These are phyloP conservation scores for Orius insidiosus DNA, from an alignment of 1,140 invertebrate genomes.

Conservation along the genomic window DNA sequence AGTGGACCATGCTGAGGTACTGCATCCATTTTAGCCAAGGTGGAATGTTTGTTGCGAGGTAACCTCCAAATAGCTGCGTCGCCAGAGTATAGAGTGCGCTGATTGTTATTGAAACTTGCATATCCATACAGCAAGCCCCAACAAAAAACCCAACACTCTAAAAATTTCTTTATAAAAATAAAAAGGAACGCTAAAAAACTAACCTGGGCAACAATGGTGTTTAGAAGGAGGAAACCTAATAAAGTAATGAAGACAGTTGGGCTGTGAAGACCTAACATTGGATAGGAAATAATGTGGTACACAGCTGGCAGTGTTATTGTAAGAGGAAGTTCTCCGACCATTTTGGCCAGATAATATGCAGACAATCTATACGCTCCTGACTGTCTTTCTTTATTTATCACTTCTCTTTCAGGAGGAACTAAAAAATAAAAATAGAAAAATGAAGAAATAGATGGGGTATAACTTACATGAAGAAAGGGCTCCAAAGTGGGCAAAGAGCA, in stretches of 20 bases:
- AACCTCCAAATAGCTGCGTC: conserved; percentile 67
- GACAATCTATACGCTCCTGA: conserved; percentile 69
- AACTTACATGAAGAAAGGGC: conserved; percentile 56
- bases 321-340: conserved; percentile 64
- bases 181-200: conserved; percentile 12
- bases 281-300: conserved; percentile 64
- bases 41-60: conserved; percentile 60
- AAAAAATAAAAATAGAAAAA: conserved; percentile 7
- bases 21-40: conserved; percentile 62
- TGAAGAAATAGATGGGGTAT: neutral
- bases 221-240: conserved; percentile 53
- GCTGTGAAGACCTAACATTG: conserved; percentile 49
- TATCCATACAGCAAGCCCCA: conserved; percentile 61
- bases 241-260: conserved; percentile 48
- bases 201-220: conserved; percentile 59
- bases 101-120: conserved; percentile 63
- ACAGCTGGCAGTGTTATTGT: conserved; percentile 59
- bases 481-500: conserved; percentile 67
- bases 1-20: conserved; percentile 64
- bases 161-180: conserved; percentile 11
- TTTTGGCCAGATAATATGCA: conserved; percentile 72
- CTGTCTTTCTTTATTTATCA: conserved; percentile 65
- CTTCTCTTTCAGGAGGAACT: conserved; percentile 68
- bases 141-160: conserved; percentile 72
- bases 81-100: conserved; percentile 63